These are phyloP conservation scores for Nycticorax nycticorax DNA, from an alignment of 2,113 vertebrate genomes.

Conservation along the genomic window DNA sequence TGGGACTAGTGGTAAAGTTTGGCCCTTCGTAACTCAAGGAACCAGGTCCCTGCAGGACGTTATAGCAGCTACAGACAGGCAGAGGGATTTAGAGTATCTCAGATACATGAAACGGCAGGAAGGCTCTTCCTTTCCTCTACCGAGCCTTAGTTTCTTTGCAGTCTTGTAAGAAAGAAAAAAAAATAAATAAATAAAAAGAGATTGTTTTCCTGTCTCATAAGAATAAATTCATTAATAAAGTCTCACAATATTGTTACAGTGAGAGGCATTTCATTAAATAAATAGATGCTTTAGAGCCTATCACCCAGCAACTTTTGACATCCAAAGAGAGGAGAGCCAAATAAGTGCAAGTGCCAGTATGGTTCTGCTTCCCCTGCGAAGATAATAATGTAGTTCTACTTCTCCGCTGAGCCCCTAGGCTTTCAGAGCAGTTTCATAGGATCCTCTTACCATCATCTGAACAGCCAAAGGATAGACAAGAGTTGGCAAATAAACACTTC, in stretches of 20 bases:
- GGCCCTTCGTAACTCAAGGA: not conserved
- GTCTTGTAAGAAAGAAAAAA: not conserved
- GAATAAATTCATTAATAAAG: constrained; percentile 27
- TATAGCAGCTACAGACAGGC: not conserved
- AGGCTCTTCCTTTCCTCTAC: not conserved
- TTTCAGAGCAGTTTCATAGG: constrained; percentile 37
- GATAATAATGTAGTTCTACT: not conserved
- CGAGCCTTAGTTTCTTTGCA: not conserved
- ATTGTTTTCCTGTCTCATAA: not conserved
- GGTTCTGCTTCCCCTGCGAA: not conserved
- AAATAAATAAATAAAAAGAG: not conserved
- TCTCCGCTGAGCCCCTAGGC: constrained; percentile 29
- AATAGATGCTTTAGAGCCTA: constrained; percentile 11
- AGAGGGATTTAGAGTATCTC: not conserved
- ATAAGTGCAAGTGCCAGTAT: not conserved
- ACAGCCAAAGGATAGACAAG: constrained; percentile 49
- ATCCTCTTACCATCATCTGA: constrained; percentile 46
- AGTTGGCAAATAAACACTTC: constrained; percentile 64
- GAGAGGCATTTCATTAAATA: constrained; percentile 6
- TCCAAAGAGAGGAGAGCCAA: not conserved
- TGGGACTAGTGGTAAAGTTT: not conserved
- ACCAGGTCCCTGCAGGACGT: not conserved
- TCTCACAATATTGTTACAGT: not conserved
- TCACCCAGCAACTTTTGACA: constrained; percentile 11
- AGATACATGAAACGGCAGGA: not conserved